Percentiles rank a stretch among this genome's conserved stretches.
These are phyloP conservation scores for Fragum sueziense DNA, from an alignment of 2,888 invertebrate genomes.

Conservation along the genomic window DNA sequence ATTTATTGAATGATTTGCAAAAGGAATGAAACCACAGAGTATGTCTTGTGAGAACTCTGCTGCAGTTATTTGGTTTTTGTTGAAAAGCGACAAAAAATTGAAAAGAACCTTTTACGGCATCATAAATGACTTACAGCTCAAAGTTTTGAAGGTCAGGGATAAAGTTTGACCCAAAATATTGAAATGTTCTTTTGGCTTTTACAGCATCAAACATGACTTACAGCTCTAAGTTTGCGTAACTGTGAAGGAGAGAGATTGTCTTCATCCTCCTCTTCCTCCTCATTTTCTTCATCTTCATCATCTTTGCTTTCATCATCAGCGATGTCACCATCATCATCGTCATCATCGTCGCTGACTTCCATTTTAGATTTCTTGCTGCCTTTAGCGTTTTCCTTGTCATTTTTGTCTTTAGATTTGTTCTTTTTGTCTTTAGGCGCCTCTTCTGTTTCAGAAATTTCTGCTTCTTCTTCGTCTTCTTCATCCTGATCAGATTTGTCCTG, in stretches of 20 bases:
- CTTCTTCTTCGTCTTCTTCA: conserved; percentile 15
- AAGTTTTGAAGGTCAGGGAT: too few relatives aligned
- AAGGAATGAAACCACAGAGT: too few relatives aligned
- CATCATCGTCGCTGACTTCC: conserved; percentile 5
- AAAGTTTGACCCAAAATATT: too few relatives aligned
- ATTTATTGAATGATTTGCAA: too few relatives aligned
- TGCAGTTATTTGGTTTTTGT: too few relatives aligned
- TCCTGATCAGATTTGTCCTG: conserved; percentile 16
- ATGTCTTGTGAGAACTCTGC: too few relatives aligned
- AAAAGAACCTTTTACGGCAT: too few relatives aligned
- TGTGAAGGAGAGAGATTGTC: conserved; percentile 52
- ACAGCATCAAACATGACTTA: too few relatives aligned
- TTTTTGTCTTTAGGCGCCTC: background rate
- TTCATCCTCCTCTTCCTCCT: conserved; percentile 41
- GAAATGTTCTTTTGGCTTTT: too few relatives aligned
- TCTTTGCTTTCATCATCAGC: conserved; percentile 34
- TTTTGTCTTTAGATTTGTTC: conserved; percentile 7
- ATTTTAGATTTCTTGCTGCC: background rate
- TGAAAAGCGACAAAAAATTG: too few relatives aligned
- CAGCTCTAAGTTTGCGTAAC: conserved; percentile 46
- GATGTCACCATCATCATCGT: conserved; percentile 38
- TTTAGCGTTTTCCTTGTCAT: conserved; percentile 24
- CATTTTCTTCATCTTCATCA: conserved; percentile 42
- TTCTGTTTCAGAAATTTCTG: too few relatives aligned
- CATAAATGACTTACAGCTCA: too few relatives aligned